Base-by-base conservation (phyloP, 2,113 vertebrate genomes). In the Odontesthes bonariensis region DNA sequence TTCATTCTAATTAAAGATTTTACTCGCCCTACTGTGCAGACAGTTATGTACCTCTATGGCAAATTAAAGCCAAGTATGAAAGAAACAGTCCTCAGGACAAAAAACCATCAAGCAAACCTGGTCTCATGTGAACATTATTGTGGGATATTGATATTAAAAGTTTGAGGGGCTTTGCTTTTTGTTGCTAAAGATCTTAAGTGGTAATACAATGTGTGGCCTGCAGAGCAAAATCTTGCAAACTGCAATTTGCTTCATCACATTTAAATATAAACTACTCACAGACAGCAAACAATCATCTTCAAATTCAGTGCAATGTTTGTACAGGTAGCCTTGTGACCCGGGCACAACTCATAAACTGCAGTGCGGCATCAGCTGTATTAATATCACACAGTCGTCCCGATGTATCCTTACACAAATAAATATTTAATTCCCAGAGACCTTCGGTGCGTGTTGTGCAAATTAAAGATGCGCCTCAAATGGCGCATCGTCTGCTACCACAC, bases 331-430 rank as follows among this genome's bases (percentile, higher is more conserved):
- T 46, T 79, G 63, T 89, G 87, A 88, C 86, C 89, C 58, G 66
- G 75, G 82, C 66, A 83, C 91, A 85, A 90, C 76, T 90, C 84
- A 91, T 91, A 90, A 91, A 90, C 93, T 94, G 93, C 94, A 94
- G 81, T 94, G 94, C 94, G 92, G 92, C 93, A 94, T 90, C 77
- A 82, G 81, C 76, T 85, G 65, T 76, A 85, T 86, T 90, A 92
- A 88, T 88, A 89, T 89, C 90, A 77, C 87, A 88, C 75, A 81
- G 75, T 73, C 68, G 59, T 79, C 66, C 77, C 79, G 70, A 40
- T 69, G 77, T 80, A 70, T 90, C 78, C 81, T 84, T 63, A 75
- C 77, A 75, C 38, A 27, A 77, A 87, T 89, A 73, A 85, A 92
- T 88, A 89, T 89, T 87, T 89, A 27, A 88, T 81, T 44, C 58